Percentiles rank a stretch among this genome's conserved stretches.
phyloP scores from a whole-genome alignment of 2,888 invertebrate genomes.

The Pardosa pseudoannulata region DNA sequence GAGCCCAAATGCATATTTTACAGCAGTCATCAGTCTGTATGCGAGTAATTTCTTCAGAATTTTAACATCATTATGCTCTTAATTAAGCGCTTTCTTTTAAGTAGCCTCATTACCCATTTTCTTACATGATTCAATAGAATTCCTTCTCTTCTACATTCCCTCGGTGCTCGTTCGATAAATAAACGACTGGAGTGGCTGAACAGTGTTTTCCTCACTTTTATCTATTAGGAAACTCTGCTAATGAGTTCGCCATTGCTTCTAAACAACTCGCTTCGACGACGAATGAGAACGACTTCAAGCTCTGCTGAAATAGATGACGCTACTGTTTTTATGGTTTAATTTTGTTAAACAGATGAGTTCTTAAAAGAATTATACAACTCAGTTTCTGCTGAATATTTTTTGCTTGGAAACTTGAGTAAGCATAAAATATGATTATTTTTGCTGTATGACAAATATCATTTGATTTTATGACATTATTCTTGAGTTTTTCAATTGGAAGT shows the following conservation, averaged over 20 bases:
- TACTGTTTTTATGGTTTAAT: no score
- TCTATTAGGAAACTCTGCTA: neutral
- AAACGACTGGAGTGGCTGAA: neutral
- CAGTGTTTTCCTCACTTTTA: neutral
- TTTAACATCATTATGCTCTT: conserved; percentile 8
- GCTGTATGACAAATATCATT: no score
- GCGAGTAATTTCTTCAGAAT: neutral
- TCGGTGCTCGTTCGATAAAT: conserved; percentile 1
- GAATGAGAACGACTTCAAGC: neutral
- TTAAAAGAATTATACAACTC: no score
- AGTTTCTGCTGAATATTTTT: no score
- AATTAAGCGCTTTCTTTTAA: conserved; percentile 11
- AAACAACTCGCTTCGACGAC: neutral
- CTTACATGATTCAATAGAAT: neutral
- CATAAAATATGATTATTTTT: no score
- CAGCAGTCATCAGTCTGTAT: neutral
- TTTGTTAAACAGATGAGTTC: no score
- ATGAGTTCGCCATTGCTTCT: neutral
- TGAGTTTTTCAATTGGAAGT: no score
- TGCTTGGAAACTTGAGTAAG: no score
- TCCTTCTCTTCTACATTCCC: neutral
- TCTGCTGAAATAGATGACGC: no score
- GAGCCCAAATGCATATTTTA: no score
- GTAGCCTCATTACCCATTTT: neutral
- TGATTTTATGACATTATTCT: no score